Evolutionary conservation across 1,140 invertebrate species (phyloP).

Genomic region (Holcopasites calliopsidis): DNA sequence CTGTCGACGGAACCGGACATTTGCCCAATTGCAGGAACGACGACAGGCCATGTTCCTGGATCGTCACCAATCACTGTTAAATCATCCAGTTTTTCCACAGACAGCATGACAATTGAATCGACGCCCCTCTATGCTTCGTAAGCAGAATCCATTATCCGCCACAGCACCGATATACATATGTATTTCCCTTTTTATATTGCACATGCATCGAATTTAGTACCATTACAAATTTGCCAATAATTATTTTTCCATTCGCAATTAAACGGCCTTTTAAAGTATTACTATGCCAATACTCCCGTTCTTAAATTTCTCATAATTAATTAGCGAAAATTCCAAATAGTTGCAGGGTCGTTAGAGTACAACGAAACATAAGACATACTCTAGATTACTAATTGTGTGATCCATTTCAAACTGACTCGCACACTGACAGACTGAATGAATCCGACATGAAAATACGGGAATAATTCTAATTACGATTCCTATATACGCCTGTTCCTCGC

Average conservation of each 20-base stretch:
- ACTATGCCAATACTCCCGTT: too few relatives aligned
- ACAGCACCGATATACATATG: neutral
- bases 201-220: neutral
- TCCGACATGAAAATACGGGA: too few relatives aligned
- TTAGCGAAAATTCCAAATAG: neutral
- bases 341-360: neutral
- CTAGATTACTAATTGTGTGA: neutral
- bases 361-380: neutral
- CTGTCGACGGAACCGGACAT: slow-evolving; percentile 22
- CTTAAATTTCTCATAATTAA: neutral
- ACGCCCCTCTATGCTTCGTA: neutral
- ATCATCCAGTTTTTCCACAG: slow-evolving; percentile 19
- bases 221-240: too few relatives aligned
- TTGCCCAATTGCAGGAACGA: neutral
- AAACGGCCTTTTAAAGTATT: too few relatives aligned
- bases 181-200: too few relatives aligned
- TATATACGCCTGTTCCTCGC: neutral
- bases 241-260: too few relatives aligned
- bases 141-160: neutral
- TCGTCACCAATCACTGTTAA: neutral
- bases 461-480: neutral
- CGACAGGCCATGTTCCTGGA: neutral
- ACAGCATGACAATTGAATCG: neutral
- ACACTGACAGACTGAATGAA: too few relatives aligned
- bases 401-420: neutral